Percentiles rank a stretch among this genome's conserved stretches.
Conservation (phyloP, 2,113 vertebrate species). For the Ciconia maguari region DNA sequence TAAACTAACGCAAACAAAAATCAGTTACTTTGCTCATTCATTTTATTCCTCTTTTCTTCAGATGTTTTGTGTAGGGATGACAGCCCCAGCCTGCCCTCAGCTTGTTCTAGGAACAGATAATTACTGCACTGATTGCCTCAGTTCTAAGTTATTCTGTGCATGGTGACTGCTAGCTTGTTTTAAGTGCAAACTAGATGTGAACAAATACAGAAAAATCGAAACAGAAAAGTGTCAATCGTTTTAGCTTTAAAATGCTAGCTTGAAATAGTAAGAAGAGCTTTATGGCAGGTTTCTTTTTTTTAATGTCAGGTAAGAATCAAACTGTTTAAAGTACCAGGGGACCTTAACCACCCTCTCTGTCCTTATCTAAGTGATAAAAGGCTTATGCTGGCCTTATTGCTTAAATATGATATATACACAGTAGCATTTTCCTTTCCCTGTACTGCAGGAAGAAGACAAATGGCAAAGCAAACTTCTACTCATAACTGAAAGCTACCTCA, state of each 20-base stretch:
- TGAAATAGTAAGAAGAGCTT: not conserved
- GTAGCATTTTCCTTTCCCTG: not conserved
- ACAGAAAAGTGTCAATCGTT: not conserved
- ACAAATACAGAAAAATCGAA: not conserved
- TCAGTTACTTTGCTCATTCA: not conserved
- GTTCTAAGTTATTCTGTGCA: not conserved
- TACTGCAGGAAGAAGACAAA: not conserved
- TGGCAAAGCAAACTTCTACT: not conserved
- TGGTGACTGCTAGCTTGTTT: not conserved
- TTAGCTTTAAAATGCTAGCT: not conserved
- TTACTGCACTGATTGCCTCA: not conserved
- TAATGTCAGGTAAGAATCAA: not conserved
- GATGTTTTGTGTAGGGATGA: not conserved
- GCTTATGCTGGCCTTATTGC: not conserved
- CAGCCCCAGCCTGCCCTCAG: not conserved
- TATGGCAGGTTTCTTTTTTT: not conserved
- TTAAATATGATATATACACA: not conserved
- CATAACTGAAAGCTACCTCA: not conserved
- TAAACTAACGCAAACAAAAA: not conserved
- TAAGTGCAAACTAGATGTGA: not conserved
- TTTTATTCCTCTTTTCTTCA: not conserved
- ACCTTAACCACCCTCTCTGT: not conserved
- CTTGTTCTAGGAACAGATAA: not conserved
- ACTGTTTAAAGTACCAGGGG: not conserved
- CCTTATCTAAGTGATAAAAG: not conserved